phyloP scores from a whole-genome alignment of 1,140 invertebrate genomes.

The Arion vulgaris region DNA sequence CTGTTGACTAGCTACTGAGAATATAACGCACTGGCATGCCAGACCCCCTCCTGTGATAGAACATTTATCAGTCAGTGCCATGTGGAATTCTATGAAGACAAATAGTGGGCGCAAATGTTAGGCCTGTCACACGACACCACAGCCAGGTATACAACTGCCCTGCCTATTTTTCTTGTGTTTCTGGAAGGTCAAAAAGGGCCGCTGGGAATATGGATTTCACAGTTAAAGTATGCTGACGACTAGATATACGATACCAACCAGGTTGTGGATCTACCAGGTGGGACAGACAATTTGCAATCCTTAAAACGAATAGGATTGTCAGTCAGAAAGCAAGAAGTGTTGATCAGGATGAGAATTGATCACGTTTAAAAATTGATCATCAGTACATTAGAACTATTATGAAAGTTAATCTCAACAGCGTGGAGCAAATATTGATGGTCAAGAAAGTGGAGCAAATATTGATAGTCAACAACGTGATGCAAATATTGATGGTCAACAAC shows the following conservation, averaged over 20 bases:
- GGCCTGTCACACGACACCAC: neutral
- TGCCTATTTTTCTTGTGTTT: neutral
- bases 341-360: no score
- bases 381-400: no score
- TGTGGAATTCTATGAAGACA: conserved; percentile 23
- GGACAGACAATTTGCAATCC: neutral
- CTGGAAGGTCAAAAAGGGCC: neutral
- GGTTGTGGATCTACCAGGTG: neutral
- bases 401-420: no score
- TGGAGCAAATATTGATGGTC: no score
- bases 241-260: neutral
- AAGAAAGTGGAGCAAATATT: no score
- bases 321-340: no score
- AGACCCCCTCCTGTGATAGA: neutral
- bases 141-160: neutral
- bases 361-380: no score
- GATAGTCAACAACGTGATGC: no score
- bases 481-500: no score
- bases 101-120: neutral
- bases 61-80: neutral
- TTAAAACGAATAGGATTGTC: no score
- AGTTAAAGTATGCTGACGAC: neutral
- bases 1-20: neutral
- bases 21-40: neutral
- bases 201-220: neutral